Evolutionary conservation across 2,797 vertebrate genomes (phyloP), one percentile per base, ranked within the genome.

Genomic region (Cyprinodon diabolis): DNA sequence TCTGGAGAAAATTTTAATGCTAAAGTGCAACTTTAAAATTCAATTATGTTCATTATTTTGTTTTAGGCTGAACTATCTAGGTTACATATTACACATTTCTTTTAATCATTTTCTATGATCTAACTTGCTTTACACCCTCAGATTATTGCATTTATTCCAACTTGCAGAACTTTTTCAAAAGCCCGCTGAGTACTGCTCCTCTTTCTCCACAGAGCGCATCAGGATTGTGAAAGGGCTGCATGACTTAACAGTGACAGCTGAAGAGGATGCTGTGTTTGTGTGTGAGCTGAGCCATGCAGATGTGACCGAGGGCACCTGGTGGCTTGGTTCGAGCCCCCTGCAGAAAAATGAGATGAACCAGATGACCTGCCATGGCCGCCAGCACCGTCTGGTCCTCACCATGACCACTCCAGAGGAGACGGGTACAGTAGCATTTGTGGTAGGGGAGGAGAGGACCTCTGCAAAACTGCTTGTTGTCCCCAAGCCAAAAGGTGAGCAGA

Each of bases 271-370:
- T 37, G 93, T 91, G 0, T 99, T 99, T 85, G 93, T 94, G 86
- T 99, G 97, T 0, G 94, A 97, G 93, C 94, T 99, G 89, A 98
- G 96, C 15, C 92, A 93, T 0, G 84, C 93, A 0, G 95, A 96
- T 0, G 90, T 96, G 88, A 94, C 71, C 2, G 95, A 96, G 0
- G 96, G 96, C 8, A 92, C 92, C 81, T 99, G 98, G 98, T 98
- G 97, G 97, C 95, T 99, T 1, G 96, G 97, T 63, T 94, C 96
- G 74, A 95, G 93, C 69, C 94, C 94, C 49, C 95, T 99, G 47
- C 97, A 98, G 94, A 95, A 95, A 90, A 95, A 97, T 72, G 91
- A 97, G 74, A 95, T 97, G 95, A 99, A 97, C 57, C 92, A 96
- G 77, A 95, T 97, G 92, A 95, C 85, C 5, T 91, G 90, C 71